Percentiles rank a stretch among this genome's conserved stretches.
Conservation (phyloP, 2,113 vertebrate species). For the Crotalus tigris region DNA sequence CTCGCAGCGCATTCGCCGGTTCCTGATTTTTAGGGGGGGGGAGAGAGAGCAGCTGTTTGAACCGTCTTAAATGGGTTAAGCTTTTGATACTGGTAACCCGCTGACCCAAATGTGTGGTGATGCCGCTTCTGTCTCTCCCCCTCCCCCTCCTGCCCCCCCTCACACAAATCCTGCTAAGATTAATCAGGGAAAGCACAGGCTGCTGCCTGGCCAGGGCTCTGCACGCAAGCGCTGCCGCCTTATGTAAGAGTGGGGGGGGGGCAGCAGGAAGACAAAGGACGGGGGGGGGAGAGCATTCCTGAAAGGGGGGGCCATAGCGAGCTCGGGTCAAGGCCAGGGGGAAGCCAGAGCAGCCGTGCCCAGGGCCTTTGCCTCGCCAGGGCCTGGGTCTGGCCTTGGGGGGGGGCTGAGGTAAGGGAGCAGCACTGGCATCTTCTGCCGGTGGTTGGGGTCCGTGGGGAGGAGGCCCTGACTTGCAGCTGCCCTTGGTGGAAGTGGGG, state of each 20-base stretch:
- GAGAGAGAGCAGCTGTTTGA: background rate
- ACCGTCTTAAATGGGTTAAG: slow-evolving; percentile 21
- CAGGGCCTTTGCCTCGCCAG: slow-evolving; percentile 43
- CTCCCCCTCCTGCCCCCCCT: background rate
- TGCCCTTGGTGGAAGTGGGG: background rate
- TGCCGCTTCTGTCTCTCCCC: background rate
- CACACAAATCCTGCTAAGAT: slow-evolving; percentile 5
- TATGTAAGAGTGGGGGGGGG: slow-evolving; percentile 70
- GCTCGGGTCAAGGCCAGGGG: slow-evolving; percentile 61
- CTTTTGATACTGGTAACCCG: slow-evolving; percentile 62
- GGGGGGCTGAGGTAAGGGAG: background rate
- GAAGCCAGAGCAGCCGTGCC: slow-evolving; percentile 60
- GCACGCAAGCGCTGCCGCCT: slow-evolving; percentile 61
- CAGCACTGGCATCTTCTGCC: background rate
- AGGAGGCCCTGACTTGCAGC: background rate
- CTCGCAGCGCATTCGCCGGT: background rate
- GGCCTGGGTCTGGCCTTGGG: background rate
- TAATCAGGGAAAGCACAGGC: slow-evolving; percentile 45
- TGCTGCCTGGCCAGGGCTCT: slow-evolving; percentile 30
- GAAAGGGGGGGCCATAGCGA: too few species aligned
- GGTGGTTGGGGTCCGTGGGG: background rate
- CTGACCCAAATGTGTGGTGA: slow-evolving; percentile 63
- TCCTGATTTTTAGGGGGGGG: background rate
- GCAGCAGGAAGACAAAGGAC: background rate
- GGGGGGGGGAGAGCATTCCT: accelerated